phyloP scores from a whole-genome alignment of 2,113 vertebrate genomes.

The Coregonus clupeaformis region DNA sequence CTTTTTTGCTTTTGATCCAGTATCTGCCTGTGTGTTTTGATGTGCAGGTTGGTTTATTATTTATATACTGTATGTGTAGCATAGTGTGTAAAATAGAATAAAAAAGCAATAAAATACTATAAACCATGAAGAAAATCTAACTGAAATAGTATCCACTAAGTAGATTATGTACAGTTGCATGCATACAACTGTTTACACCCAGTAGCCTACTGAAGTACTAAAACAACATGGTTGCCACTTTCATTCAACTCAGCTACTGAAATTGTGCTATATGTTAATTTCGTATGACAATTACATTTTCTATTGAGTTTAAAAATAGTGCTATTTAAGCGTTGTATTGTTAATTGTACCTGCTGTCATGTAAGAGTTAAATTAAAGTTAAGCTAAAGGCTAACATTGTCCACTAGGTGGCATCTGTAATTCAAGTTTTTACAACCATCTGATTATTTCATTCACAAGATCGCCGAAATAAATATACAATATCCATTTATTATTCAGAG shows the following conservation, averaged over 20 bases:
- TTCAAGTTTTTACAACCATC: conserved; percentile 8
- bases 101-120: no score
- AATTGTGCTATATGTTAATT: not conserved
- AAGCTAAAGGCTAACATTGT: conserved; percentile 32
- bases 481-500: conserved; percentile 4
- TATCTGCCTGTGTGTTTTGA: no score
- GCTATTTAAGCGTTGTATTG: not conserved
- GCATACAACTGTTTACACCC: not conserved
- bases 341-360: conserved; percentile 42
- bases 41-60: not conserved
- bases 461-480: not conserved
- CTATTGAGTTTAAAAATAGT: not conserved
- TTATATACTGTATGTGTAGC: no score
- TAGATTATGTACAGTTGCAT: no score
- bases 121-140: no score
- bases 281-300: not conserved
- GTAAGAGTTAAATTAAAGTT: conserved; percentile 48
- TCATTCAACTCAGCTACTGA: not conserved
- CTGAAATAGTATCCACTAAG: no score
- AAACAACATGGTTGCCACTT: not conserved
- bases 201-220: not conserved
- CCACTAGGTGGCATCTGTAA: conserved; percentile 29
- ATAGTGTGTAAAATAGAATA: no score
- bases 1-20: no score
- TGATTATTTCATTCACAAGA: not conserved